Percentiles rank a stretch among this genome's conserved stretches.
phyloP scores from a whole-genome alignment of 2,113 vertebrate species.

The Ophthalmolycus amberensis region DNA sequence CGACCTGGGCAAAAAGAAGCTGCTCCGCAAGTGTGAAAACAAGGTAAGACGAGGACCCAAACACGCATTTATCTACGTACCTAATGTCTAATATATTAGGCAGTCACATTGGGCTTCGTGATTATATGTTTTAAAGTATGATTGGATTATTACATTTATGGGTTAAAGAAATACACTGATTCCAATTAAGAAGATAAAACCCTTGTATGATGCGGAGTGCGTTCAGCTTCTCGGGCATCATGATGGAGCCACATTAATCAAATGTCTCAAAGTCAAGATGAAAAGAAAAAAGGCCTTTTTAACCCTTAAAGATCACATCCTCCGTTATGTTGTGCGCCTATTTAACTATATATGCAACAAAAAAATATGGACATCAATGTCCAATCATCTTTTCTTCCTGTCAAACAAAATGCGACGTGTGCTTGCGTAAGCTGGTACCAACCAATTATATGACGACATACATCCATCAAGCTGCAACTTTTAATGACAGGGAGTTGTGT shows the following conservation, averaged over 20 bases:
- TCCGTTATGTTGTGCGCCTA: too few relatives aligned
- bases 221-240: not conserved
- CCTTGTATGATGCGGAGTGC: not conserved
- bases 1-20: conserved; percentile 97
- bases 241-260: not conserved
- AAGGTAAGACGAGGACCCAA: conserved; percentile 83
- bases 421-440: too few relatives aligned
- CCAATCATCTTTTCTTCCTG: too few relatives aligned
- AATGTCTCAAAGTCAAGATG: not conserved
- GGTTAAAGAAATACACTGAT: not conserved
- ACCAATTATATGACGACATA: too few relatives aligned
- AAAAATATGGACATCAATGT: too few relatives aligned
- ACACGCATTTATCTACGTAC: too few relatives aligned
- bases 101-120: not conserved
- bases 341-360: too few relatives aligned
- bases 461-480: too few relatives aligned
- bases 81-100: not conserved
- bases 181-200: not conserved
- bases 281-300: too few relatives aligned
- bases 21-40: conserved; percentile 98
- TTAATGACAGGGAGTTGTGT: too few relatives aligned
- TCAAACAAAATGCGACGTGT: too few relatives aligned
- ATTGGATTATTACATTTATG: not conserved
- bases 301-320: too few relatives aligned
- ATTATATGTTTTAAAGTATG: not conserved